Evolutionary conservation across 2,797 vertebrate species (phyloP).

Genomic region (Parotocinclus haroldoi): DNA sequence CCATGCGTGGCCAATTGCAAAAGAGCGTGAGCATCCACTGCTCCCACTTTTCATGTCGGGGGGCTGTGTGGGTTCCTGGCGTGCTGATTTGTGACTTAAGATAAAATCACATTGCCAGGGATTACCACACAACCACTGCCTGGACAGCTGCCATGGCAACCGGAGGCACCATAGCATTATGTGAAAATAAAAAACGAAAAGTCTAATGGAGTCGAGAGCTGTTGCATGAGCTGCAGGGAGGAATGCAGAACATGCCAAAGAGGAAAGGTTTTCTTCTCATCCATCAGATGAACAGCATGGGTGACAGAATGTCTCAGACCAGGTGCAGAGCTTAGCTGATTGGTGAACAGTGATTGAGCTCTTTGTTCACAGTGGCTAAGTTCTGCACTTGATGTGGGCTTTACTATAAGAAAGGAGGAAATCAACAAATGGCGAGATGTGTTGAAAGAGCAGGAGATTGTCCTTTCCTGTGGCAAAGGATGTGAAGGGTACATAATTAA

Average conservation of each 20-base stretch:
- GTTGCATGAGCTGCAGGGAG: slow-evolving; percentile 3
- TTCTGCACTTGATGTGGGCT: slow-evolving; percentile 97
- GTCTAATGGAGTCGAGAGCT: slow-evolving; percentile 34
- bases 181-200: slow-evolving; percentile 42
- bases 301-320: slow-evolving; percentile 38
- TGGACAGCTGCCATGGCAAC: slow-evolving; percentile 79
- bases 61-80: slow-evolving; percentile 99
- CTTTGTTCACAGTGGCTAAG: slow-evolving; percentile 99
- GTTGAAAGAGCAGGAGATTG: slow-evolving; percentile 1
- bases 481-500: slow-evolving; percentile 37
- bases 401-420: slow-evolving; percentile 57
- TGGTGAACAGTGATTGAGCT: slow-evolving; percentile 99
- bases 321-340: slow-evolving; percentile 99
- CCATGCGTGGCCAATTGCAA: slow-evolving; percentile 65
- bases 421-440: slow-evolving; percentile 1
- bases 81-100: slow-evolving; percentile 99
- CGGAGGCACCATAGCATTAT: slow-evolving; percentile 42
- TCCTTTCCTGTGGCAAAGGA: slow-evolving; percentile 21
- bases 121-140: slow-evolving; percentile 96
- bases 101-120: slow-evolving; percentile 99
- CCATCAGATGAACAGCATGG: slow-evolving; percentile 1
- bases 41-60: slow-evolving; percentile 76
- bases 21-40: slow-evolving; percentile 35
- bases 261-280: slow-evolving; percentile 4
- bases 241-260: slow-evolving; percentile 21